Percentiles rank a stretch among this genome's conserved stretches.
Conservation (phyloP, 2,113 vertebrate genomes). For the Fulica atra region DNA sequence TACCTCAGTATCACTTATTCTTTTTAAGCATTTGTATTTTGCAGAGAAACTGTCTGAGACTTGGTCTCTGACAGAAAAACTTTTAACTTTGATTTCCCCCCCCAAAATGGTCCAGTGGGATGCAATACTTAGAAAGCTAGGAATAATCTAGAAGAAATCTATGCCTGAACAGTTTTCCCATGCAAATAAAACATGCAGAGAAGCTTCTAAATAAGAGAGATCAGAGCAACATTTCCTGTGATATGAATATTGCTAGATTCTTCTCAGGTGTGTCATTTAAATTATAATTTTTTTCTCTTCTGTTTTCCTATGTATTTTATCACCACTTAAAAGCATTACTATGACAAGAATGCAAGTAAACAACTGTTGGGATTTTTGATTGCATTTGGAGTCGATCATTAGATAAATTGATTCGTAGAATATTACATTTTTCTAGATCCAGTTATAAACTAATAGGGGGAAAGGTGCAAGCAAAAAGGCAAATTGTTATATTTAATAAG, state of each 20-base stretch:
- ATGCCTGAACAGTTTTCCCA: not conserved
- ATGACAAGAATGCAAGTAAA: not conserved
- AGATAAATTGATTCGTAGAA: not conserved
- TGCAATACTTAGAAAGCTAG: not conserved
- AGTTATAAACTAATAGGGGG: not conserved
- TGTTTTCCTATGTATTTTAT: not conserved
- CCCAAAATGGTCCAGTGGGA: not conserved
- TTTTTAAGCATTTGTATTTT: not conserved
- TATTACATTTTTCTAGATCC: not conserved
- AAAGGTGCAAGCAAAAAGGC: not conserved
- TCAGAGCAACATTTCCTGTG: not conserved
- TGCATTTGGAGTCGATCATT: not conserved
- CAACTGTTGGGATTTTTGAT: not conserved
- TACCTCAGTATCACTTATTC: not conserved
- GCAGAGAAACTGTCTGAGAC: not conserved
- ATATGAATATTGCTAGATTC: not conserved
- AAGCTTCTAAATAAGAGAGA: not conserved
- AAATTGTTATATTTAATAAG: not conserved
- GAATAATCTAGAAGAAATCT: not conserved
- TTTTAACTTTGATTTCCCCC: not conserved
- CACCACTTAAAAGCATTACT: not conserved
- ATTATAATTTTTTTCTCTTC: not conserved
- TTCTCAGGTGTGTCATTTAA: not conserved
- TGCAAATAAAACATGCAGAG: not conserved
- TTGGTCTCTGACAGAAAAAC: not conserved